Base-by-base conservation (phyloP, 2,797 vertebrate species). In the Cottoperca gobio region DNA sequence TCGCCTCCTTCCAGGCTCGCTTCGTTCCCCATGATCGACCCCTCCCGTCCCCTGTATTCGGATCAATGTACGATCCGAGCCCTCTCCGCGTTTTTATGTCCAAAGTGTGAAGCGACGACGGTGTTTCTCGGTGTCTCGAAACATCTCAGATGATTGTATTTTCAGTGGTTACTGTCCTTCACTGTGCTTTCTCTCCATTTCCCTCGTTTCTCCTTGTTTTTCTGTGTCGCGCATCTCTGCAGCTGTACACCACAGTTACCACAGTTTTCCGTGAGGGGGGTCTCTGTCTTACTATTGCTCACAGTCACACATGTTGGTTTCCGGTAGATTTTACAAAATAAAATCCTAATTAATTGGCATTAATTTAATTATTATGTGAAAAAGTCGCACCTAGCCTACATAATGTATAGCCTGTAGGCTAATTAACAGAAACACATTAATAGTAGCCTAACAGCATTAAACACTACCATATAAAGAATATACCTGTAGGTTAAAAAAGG, bases 11-110 rank as follows among this genome's bases (percentile, higher is more conserved):
- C 97, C 89, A 97, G 89, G 94, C 97, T 99, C 84, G 96, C 96
- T 89, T 99, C 97, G 93, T 99, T 99, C 91, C 98, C 98, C 98
- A 99, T 99, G 95, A 93, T 93, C 60, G 91, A 87, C 88, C 93
- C 88, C 91, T 89, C 84, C 90, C 90, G 86, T 83, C 24, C 81
- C 50, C 62, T 23, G 76, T 50, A 28, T 65, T 58, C 65, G 81
- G 90, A 89, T 92, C 83, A 75, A 83, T 73, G 64, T 64, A 39
- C 79, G 87, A 86, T 85, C 88, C 81, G 73, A 84, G 82, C 63
- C 68, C 53, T 74, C 59, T 73, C 24, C 65, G 61, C 53, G 69
- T 83, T 57, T 81, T 86, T 91, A 89, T 82, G 78, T 91, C 88
- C 87, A 75, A 61, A 88, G 76, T 46, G 82, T 70, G 78, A 79